Percentiles rank a stretch among this genome's conserved stretches.
Evolutionary conservation across 2,888 invertebrate genomes (phyloP).

Genomic region (Nymphalis polychloros): DNA sequence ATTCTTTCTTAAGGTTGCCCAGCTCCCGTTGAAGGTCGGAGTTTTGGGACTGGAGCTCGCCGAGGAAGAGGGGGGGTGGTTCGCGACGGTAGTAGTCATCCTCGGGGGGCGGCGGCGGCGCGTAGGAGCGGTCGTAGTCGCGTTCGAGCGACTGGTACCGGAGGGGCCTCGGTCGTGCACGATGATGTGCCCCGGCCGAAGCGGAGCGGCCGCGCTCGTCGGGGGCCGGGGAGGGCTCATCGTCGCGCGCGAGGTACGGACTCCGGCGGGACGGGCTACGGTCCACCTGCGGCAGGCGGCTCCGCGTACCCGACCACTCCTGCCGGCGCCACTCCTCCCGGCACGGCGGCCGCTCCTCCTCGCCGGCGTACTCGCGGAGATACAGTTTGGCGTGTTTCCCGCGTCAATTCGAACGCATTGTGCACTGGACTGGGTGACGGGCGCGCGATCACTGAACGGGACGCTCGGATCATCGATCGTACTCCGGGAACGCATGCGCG

Average conservation of each 20-base stretch:
- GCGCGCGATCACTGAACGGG: conserved; percentile 76
- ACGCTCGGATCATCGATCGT: conserved; percentile 68
- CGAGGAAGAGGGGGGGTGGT: conserved; percentile 86
- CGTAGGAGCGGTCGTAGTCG: conserved; percentile 92
- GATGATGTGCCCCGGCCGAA: conserved; percentile 86
- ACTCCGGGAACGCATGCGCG: conserved; percentile 54
- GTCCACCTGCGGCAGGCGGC: conserved; percentile 91
- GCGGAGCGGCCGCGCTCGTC: conserved; percentile 90
- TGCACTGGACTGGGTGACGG: conserved; percentile 73
- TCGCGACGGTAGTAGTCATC: conserved; percentile 82
- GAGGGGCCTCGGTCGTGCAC: conserved; percentile 89
- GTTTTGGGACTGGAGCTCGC: conserved; percentile 96
- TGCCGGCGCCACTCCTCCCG: conserved; percentile 79
- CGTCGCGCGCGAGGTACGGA: conserved; percentile 88
- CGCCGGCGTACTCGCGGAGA: conserved; percentile 81
- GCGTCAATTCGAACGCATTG: conserved; percentile 74
- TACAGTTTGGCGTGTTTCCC: conserved; percentile 79
- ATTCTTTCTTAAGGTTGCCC: conserved; percentile 93
- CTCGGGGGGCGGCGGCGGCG: conserved; percentile 90
- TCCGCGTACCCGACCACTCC: conserved; percentile 80
- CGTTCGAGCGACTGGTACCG: conserved; percentile 89
- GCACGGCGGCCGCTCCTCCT: conserved; percentile 80
- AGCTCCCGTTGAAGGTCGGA: conserved; percentile 96
- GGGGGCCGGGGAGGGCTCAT: conserved; percentile 90
- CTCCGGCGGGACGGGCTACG: conserved; percentile 93